These are phyloP conservation scores for Dusona sp. DNA, from an alignment of 2,888 invertebrate genomes.

Conservation along the genomic window DNA sequence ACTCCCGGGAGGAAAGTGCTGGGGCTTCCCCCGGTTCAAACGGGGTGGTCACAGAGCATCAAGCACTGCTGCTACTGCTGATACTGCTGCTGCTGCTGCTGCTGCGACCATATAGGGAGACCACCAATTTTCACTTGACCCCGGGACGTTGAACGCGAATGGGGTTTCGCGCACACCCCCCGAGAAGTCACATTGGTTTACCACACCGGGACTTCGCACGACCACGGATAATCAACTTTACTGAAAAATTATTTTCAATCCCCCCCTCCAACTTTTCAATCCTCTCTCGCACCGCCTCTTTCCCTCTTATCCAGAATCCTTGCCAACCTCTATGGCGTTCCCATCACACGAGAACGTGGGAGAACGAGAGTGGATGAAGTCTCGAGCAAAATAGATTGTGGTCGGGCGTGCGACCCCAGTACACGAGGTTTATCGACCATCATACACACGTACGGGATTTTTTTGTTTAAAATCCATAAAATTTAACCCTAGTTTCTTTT, in stretches of 20 bases:
- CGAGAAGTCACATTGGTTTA: conserved; percentile 63
- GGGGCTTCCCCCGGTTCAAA: not conserved
- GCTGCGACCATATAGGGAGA: conserved; percentile 14
- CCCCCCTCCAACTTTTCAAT: not conserved
- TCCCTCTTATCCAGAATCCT: not conserved
- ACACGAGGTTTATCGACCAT: conserved; percentile 21
- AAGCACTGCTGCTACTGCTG: conserved; percentile 9
- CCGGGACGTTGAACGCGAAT: conserved; percentile 24
- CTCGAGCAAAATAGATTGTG: conserved; percentile 62
- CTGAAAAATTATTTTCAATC: conserved; percentile 62
- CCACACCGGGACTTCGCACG: conserved; percentile 19
- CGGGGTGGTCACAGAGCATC: not conserved
- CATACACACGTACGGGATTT: not conserved
- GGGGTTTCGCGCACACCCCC: conserved; percentile 23
- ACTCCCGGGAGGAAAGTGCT: conserved; percentile 13
- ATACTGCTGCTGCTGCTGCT: not conserved
- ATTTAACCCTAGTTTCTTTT: not conserved
- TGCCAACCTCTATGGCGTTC: not conserved
- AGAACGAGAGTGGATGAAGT: conserved; percentile 41
- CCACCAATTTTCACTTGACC: conserved; percentile 64
- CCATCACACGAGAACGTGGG: not conserved
- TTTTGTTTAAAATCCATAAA: not conserved
- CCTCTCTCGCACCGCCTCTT: not conserved
- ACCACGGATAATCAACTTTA: conserved; percentile 64
- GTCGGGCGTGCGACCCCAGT: conserved; percentile 37